Base-by-base conservation (phyloP, 2,888 invertebrate genomes). In the Harmothoe impar region DNA sequence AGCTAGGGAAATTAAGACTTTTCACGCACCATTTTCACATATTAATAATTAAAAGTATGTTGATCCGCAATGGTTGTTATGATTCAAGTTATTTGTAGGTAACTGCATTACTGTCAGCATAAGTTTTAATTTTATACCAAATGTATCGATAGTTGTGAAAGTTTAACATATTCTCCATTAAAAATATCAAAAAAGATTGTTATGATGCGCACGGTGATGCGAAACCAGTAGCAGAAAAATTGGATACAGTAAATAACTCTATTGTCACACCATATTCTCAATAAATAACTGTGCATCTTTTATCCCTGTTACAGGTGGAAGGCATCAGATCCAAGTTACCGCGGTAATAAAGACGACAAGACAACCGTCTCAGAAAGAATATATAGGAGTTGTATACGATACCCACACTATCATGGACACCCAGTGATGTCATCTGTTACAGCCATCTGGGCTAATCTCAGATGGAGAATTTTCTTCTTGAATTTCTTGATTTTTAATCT, bases 241-340 rank as follows among this genome's bases (percentile, higher is more conserved):
- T 68, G 12, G 17, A 20, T 68, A n/a, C n/a, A 68, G 7, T 68
- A 7, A 68, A n/a, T n/a, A 17, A 68, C 68, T n/a, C 68, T 5
- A 1, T 77, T 17, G 31, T 77, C 25, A 51, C 86, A n/a, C 7
- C 33, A 12, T 15, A 25, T 51, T n/a, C n/a, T n/a, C n/a, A n/a
- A n/a, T n/a, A n/a, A n/a, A n/a, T n/a, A n/a, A n/a, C n/a, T n/a
- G n/a, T n/a, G n/a, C n/a, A n/a, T n/a, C 25, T 86, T 25, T 15
- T 5, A n/a, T 25, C 52, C 3, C 5, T 77, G 7, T 31, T 77
- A 7, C 86, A 86, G 86, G 86, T 86, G 54, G 86, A 86, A 33
- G 52, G 7, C 86, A 86, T 86, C 54, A 52, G 86, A 20, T 51
- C 86, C 54, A 86, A 86, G 86, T 25, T 54, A 20, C 54, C 86